Evolutionary conservation across 2,797 vertebrate species (phyloP).

Genomic region (Chrosomus eos): DNA sequence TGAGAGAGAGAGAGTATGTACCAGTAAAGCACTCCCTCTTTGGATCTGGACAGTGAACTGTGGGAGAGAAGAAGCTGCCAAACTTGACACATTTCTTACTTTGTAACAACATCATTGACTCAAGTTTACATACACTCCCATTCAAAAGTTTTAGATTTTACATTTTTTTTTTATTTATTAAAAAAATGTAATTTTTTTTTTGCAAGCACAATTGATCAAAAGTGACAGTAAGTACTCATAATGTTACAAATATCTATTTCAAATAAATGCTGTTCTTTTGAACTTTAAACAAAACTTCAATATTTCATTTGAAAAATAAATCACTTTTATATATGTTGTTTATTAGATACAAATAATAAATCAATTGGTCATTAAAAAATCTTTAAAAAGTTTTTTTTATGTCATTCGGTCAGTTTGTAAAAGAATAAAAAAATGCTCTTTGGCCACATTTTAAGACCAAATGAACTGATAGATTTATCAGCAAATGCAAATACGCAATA

Average conservation of each 20-base stretch:
- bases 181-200: not conserved
- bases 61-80: conserved; percentile 86
- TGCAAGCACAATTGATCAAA: not conserved
- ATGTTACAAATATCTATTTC: too few relatives aligned
- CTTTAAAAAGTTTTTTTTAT: not conserved
- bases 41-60: conserved; percentile 89
- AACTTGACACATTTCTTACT: conserved; percentile 63
- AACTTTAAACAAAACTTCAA: too few relatives aligned
- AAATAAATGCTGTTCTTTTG: not conserved
- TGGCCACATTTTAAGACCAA: not conserved
- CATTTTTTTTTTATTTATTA: not conserved
- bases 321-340: too few relatives aligned
- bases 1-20: too few relatives aligned
- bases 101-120: not conserved
- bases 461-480: not conserved
- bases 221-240: too few relatives aligned
- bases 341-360: not conserved
- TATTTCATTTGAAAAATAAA: too few relatives aligned
- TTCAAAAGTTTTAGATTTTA: not conserved
- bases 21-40: too few relatives aligned
- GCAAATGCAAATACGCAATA: too few relatives aligned
- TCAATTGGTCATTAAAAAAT: not conserved
- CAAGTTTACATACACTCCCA: not conserved
- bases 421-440: not conserved
- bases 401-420: not conserved